phyloP scores from a whole-genome alignment of 2,113 vertebrate species.

The Taurulus bubalis region DNA sequence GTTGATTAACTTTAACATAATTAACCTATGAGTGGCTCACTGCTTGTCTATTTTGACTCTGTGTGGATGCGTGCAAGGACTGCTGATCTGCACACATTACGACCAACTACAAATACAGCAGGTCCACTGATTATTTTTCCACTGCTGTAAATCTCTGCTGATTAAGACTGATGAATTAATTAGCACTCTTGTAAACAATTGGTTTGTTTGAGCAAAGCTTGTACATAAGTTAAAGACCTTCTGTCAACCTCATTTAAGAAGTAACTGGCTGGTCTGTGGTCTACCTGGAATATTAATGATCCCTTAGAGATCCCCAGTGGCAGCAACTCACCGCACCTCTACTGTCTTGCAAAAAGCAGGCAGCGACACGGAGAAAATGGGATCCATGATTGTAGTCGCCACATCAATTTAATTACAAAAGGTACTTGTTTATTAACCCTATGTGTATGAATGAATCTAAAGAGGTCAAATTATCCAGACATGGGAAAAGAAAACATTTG shows the following conservation, averaged over 20 bases:
- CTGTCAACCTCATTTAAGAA: conserved; percentile 84
- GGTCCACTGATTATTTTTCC: conserved; percentile 59
- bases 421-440: background rate
- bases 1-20: conserved; percentile 25
- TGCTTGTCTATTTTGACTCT: conserved; percentile 2
- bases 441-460: no score
- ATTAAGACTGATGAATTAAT: conserved; percentile 90
- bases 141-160: conserved; percentile 69
- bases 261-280: conserved; percentile 81
- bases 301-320: conserved; percentile 12
- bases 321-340: background rate
- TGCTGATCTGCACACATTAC: conserved; percentile 21
- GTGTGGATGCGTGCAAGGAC: background rate
- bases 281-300: conserved; percentile 75
- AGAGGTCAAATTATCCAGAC: background rate
- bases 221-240: conserved; percentile 85
- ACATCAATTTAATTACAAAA: background rate
- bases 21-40: conserved; percentile 20
- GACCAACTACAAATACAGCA: conserved; percentile 34
- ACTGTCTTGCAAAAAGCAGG: background rate
- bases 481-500: background rate
- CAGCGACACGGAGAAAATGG: conserved; percentile 17
- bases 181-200: conserved; percentile 84
- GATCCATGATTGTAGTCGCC: background rate
- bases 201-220: conserved; percentile 84